Base-by-base conservation (phyloP, 2,113 vertebrate species). In the Pithys albifrons region DNA sequence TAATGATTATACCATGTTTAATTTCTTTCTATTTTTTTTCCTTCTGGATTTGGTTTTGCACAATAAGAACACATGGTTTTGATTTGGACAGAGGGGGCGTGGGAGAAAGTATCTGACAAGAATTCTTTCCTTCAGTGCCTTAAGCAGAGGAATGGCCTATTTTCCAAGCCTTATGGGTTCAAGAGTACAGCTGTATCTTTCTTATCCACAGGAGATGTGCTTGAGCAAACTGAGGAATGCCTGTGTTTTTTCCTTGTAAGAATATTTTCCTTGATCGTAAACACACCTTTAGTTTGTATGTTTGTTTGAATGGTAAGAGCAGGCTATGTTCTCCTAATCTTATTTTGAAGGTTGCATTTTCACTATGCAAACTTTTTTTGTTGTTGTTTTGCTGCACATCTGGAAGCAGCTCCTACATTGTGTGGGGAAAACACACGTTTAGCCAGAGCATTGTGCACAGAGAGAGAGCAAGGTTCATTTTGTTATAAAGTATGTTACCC, bases 31-130 rank as follows among this genome's bases (percentile, higher is more conserved):
- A 19, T 43, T 28, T 39, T 19, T n/a, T 39, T 8, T 6, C 3
- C 29, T 74, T 76, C 48, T 90, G 72, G 31, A 74, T 86, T 88
- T 96, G 54, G 61, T 91, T 92, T 93, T 96, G 73, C 83, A 92
- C 86, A 89, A 85, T 94, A 92, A 90, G 61, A 93, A 94, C 93
- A 95, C 93, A 95, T 96, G 94, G 89, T 95, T 97, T 96, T 97
- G 80, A 95, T 97, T 93, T 96, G 89, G 80, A 76, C 65, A 51
- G 89, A 93, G 91, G 93, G 94, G 93, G 89, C 51, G 85, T 96
- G 95, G 91, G 93, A 97, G 91, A 97, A 89, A 95, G 80, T 96
- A 92, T 94, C 92, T 93, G 52, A 95, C 71, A 92, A 91, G 92
- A 96, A 96, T 96, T 92, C 91, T 86, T 95, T 85, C 76, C 19